Base-by-base conservation (phyloP, 2,797 vertebrate genomes). In the Numenius phaeopus region DNA sequence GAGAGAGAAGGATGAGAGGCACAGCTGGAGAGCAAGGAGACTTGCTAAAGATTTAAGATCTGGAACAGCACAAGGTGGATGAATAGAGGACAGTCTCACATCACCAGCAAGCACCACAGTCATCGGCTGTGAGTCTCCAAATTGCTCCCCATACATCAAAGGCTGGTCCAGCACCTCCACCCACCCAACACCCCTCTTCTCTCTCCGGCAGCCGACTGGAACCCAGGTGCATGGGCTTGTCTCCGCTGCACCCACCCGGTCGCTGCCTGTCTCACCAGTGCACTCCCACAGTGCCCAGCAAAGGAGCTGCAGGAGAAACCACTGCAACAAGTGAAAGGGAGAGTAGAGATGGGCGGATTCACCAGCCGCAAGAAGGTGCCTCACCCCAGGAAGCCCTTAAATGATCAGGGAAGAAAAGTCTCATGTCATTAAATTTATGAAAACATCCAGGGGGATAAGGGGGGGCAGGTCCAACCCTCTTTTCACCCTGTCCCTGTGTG, bases 291-390 rank as follows among this genome's bases (percentile, higher is more conserved):
- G 57, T 1, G 1, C 50, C 62, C 10, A 8, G 14, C 15, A 9
- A 47, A 39, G 57, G 40, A 58, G 13, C 30, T 44, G 37, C 42
- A 42, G n/a, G 47, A 44, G 78, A 44, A 69, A 64, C n/a, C 59
- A 15, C 32, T 14, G 44, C 3, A 1, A 52, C 47, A 47, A 57
- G 30, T 4, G 1, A 39, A 83, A 54, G n/a, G 30, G 29, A 50
- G 30, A 3, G 11, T 16, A 64, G 72, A 30, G 47, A 16, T 0
- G 0, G 37, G 39, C 0, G 1, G 13, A 29, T 54, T 29, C 59
- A 46, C 40, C 54, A 16, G 8, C 26, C 26, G 37, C 1, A 2
- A 65, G 47, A 23, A 67, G 18, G 13, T 87, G 22, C n/a, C 37
- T 61, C 54, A 66, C 27, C 15, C 14, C 39, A 54, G 61, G 30